A percentile compares a stretch with the other conserved stretches of the same genome.
phyloP scores from a whole-genome alignment of 2,888 invertebrate genomes.

The Caenorhabditis zanzibari region DNA sequence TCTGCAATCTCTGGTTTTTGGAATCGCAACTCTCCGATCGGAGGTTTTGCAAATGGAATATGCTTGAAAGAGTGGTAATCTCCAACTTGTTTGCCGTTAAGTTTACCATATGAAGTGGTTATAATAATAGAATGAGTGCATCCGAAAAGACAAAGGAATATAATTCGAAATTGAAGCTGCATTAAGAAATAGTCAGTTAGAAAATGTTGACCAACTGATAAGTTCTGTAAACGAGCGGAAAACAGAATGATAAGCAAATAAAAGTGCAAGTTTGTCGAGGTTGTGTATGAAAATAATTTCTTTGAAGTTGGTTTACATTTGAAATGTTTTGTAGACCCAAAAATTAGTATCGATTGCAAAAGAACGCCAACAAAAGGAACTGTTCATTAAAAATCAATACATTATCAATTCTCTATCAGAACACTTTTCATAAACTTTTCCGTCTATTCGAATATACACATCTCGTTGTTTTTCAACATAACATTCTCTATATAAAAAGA shows the following conservation, averaged over 20 bases:
- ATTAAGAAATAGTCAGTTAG: no score
- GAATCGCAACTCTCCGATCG: constrained; percentile 75
- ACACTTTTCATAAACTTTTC: constrained; percentile 32
- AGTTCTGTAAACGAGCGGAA: no score
- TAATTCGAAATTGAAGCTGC: not conserved
- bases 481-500: constrained; percentile 11
- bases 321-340: not conserved
- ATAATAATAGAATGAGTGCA: constrained; percentile 24
- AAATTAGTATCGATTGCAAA: no score
- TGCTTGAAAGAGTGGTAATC: constrained; percentile 46
- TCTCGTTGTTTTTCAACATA: not conserved
- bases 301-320: not conserved
- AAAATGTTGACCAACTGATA: no score
- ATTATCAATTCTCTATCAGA: not conserved
- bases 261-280: no score
- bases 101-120: constrained; percentile 23
- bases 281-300: no score
- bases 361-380: not conserved
- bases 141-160: not conserved
- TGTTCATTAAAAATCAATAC: not conserved
- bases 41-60: constrained; percentile 77
- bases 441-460: constrained; percentile 50
- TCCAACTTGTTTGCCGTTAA: constrained; percentile 36
- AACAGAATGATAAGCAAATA: no score
- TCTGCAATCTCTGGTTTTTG: constrained; percentile 60